Base-by-base conservation (phyloP, 2,113 vertebrate species). In the Progne subis region DNA sequence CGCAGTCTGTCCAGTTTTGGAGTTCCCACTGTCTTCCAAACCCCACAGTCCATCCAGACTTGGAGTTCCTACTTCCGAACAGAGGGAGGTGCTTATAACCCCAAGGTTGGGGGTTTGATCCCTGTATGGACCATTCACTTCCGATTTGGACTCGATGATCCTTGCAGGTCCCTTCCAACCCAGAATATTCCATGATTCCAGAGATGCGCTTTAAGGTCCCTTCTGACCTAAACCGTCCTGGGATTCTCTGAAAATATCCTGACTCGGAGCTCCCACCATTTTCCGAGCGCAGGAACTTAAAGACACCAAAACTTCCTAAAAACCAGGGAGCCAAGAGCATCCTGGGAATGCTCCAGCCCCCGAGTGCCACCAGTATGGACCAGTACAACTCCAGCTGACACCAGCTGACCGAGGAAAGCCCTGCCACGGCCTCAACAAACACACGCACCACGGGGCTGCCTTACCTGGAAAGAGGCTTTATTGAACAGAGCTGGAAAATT, bases 401-500 rank as follows among this genome's bases (percentile, higher is more conserved):
- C 57, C 74, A 53, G 67, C 2, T 53, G 5, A 10, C 0, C 11
- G 8, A n/a, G 47, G 43, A 24, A 34, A 56, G 23, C 32, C 8
- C 47, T 26, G 39, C 61, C 86, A 8, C 55, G 39, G 1, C 28
- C 64, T 86, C 95, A 97, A 98, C 98, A 98, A 98, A 98, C 94
- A 98, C 97, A 97, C 98, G 34, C 88, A 98, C 97, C 80, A 97
- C 97, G 93, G 96, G 80, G 96, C 98, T 96, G 97, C 98, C 98
- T 98, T 98, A 98, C 98, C 98, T 98, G 98, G 98, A 98, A 98
- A 98, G 98, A 98, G 98, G 98, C 96, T 99, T 99, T 99, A 99
- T 99, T 99, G 98, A 98, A 98, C 98, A 98, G 94, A 98, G 98
- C 98, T 98, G 98, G 98, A 98, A 99, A 99, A 98, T 98, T 97